Evolutionary conservation across 2,888 invertebrate genomes (phyloP).

Genomic region (Coenonympha arcania): DNA sequence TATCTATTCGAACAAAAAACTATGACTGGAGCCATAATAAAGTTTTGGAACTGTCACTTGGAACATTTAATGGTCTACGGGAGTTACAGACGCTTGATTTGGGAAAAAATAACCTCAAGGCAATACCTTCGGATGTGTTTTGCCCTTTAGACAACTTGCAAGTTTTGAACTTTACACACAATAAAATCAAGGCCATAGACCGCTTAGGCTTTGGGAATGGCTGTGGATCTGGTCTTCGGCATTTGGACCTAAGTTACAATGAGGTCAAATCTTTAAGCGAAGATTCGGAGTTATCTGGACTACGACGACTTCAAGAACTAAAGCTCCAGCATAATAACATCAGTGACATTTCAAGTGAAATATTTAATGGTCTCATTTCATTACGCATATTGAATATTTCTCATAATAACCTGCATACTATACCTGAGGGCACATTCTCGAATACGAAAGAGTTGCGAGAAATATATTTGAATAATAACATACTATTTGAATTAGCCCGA

Average conservation of each 20-base stretch:
- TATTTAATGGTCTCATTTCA: slow-evolving; percentile 84
- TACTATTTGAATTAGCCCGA: slow-evolving; percentile 85
- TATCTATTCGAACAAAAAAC: slow-evolving; percentile 86
- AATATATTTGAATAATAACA: slow-evolving; percentile 89
- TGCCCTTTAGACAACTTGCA: slow-evolving; percentile 86
- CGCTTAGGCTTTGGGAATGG: slow-evolving; percentile 80
- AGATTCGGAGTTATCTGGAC: slow-evolving; percentile 81
- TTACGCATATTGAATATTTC: slow-evolving; percentile 88
- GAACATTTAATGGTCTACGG: slow-evolving; percentile 82
- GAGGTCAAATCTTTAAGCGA: slow-evolving; percentile 82
- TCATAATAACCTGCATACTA: slow-evolving; percentile 84
- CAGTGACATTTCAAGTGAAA: slow-evolving; percentile 83
- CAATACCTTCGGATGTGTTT: slow-evolving; percentile 83
- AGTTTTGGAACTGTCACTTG: slow-evolving; percentile 81
- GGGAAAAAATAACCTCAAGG: slow-evolving; percentile 85
- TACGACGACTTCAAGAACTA: slow-evolving; percentile 85
- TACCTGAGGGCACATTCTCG: slow-evolving; percentile 88
- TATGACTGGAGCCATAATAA: slow-evolving; percentile 83
- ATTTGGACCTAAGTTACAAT: slow-evolving; percentile 87
- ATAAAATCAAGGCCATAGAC: slow-evolving; percentile 83
- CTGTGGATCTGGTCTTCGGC: slow-evolving; percentile 81
- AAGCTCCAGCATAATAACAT: slow-evolving; percentile 88
- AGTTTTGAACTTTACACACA: slow-evolving; percentile 86
- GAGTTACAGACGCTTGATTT: slow-evolving; percentile 85
- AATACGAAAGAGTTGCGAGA: slow-evolving; percentile 87